These are phyloP conservation scores for Oxystoma pomonae DNA, from an alignment of 2,888 invertebrate genomes.

Conservation along the genomic window DNA sequence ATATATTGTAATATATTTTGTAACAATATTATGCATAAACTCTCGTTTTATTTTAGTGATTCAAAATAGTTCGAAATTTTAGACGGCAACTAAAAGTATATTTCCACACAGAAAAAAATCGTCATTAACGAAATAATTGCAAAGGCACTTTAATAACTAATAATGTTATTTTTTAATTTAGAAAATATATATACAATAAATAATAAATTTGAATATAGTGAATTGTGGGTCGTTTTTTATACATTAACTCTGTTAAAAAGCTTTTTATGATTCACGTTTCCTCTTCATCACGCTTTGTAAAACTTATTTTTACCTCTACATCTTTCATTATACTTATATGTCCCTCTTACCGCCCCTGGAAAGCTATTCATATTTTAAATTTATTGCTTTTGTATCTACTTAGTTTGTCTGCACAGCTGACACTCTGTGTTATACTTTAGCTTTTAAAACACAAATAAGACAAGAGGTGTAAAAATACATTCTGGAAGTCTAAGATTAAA, in stretches of 20 bases:
- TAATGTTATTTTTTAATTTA: too few relatives aligned
- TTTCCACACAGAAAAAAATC: too few relatives aligned
- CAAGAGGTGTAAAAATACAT: not conserved
- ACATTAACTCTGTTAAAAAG: not conserved
- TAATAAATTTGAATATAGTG: too few relatives aligned
- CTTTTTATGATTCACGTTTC: not conserved
- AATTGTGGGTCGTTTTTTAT: too few relatives aligned
- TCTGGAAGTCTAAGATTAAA: not conserved
- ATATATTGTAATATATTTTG: too few relatives aligned
- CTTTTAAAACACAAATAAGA: not conserved
- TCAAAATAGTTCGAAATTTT: too few relatives aligned
- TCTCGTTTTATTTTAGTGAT: too few relatives aligned
- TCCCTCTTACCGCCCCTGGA: constrained; percentile 12
- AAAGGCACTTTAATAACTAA: too few relatives aligned
- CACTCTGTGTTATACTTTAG: constrained; percentile 17
- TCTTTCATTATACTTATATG: not conserved
- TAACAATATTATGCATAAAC: too few relatives aligned
- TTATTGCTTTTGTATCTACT: constrained; percentile 38
- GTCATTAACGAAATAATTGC: too few relatives aligned
- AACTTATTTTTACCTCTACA: not conserved
- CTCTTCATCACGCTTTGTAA: not conserved
- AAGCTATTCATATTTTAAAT: constrained; percentile 35
- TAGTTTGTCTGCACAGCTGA: constrained; percentile 36
- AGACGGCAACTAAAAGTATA: too few relatives aligned
- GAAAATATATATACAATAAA: too few relatives aligned